Base-by-base conservation (phyloP, 2,797 vertebrate genomes). In the Xenops minutus region DNA sequence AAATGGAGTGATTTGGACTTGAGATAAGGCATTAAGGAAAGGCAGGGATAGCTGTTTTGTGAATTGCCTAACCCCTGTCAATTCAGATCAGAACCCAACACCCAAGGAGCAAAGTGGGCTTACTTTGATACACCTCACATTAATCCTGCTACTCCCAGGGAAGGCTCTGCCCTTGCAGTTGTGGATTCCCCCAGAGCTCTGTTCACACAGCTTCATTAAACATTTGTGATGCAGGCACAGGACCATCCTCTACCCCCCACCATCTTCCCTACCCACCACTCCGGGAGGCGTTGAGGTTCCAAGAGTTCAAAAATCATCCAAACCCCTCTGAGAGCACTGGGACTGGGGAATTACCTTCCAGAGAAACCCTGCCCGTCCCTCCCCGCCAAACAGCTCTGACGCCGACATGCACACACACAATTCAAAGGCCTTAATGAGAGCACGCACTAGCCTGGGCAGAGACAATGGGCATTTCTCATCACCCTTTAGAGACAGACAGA, bases 371-470 rank as follows among this genome's bases (percentile, higher is more conserved):
- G 83, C 83, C 43, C 1, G 2, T 23, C 51, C 51, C 79, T 94
- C 75, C 72, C 81, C 62, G 61, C 71, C 69, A 24, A 92, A 13
- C 48, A 32, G n/a, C 89, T 17, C 84, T 20, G 81, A 22, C 24
- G 14, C 87, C 7, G 4, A 12, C 55, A 2, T 55, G 89, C 85
- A 92, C 92, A 55, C 71, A 74, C 91, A 89, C 93, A 90, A 85
- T 95, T 89, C 93, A 32, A 30, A 52, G 77, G 14, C 86, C 71
- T 41, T 96, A 97, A 97, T 96, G 95, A 97, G 95, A 77, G 56
- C 36, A 1, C 1, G 12, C 72, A 52, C 10, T 81, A 89, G 82
- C 90, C 83, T 6, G 58, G 74, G 68, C 72, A 81, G 19, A 83
- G 85, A 97, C 96, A 97, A 97, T 91, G 79, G 94, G 34, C 61